These are phyloP conservation scores for Florisuga fusca DNA, from an alignment of 2,797 vertebrate species.

Conservation along the genomic window DNA sequence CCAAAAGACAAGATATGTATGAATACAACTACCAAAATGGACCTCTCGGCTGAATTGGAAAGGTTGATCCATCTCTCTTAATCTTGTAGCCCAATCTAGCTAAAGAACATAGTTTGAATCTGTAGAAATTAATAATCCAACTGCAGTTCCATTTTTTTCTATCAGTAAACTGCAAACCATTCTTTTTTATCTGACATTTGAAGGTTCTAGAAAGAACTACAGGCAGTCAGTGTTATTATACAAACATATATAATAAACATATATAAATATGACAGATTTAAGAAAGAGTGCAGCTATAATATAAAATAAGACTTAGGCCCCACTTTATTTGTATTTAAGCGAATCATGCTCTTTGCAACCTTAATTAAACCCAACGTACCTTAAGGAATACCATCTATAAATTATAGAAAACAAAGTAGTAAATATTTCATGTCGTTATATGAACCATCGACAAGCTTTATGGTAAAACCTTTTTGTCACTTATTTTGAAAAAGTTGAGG, in stretches of 20 bases:
- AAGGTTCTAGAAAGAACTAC: background rate
- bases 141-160: background rate
- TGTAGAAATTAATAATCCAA: background rate
- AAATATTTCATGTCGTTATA: background rate
- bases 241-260: background rate
- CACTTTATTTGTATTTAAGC: background rate
- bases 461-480: background rate
- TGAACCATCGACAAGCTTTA: background rate
- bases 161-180: background rate
- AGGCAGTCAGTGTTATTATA: background rate
- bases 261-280: background rate
- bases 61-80: conserved; percentile 18
- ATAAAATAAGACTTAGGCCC: background rate
- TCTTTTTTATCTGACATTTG: background rate
- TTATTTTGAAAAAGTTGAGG: background rate
- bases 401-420: background rate
- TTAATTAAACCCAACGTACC: background rate
- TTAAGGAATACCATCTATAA: background rate
- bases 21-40: conserved; percentile 4
- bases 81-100: background rate
- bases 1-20: conserved; percentile 55
- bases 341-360: background rate
- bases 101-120: background rate
- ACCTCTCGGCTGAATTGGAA: conserved; percentile 26
- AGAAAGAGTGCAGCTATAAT: background rate